Base-by-base conservation (phyloP, 2,888 invertebrate genomes). In the Nasonia oneida region DNA sequence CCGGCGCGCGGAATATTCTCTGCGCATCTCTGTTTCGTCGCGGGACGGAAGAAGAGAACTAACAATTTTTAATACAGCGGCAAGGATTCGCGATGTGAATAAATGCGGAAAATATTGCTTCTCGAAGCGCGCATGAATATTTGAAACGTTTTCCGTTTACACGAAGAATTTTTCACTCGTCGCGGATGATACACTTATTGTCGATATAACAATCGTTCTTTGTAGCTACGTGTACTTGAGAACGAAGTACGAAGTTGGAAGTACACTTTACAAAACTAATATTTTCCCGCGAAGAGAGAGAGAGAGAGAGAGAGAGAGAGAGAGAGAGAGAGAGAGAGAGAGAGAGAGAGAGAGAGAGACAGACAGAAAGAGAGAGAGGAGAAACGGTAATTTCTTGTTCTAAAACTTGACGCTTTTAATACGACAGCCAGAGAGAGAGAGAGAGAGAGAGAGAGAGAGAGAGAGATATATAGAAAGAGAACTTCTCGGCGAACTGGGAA, bases 231-330 rank as follows among this genome's bases (percentile, higher is more conserved):
- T 37, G 37, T 73, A 61, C 23, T 18, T 1, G n/a, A 57, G 57
- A n/a, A 42, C 23, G 15, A 53, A 53, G 15, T 50, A 15, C 8
- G 15, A 75, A 75, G 75, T 53, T 29, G 12, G 53, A 53, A 75
- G 29, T 53, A 23, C 53, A 53, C 75, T 75, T 75, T 75, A 23
- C 10, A 75, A 53, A 75, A 75, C 75, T 53, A 75, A 75, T 53
- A 75, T 33, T 53, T 29, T 33, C 33, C 53, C 33, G 3, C 29
- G n/a, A 29, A 29, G 29, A 0, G 29, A 29, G 29, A 29, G 29
- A 29, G 1, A 29, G 37, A 37, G 2, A 33, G 23, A 23, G 23
- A 23, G 23, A 23, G 23, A 23, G 23, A 23, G 23, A 23, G 23
- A 23, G 23, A 23, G 23, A 23, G 23, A 23, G 23, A 23, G 23